Evolutionary conservation across 2,888 invertebrate species (phyloP), one percentile per base, ranked within the genome.

Genomic region (Oligia strigilis): DNA sequence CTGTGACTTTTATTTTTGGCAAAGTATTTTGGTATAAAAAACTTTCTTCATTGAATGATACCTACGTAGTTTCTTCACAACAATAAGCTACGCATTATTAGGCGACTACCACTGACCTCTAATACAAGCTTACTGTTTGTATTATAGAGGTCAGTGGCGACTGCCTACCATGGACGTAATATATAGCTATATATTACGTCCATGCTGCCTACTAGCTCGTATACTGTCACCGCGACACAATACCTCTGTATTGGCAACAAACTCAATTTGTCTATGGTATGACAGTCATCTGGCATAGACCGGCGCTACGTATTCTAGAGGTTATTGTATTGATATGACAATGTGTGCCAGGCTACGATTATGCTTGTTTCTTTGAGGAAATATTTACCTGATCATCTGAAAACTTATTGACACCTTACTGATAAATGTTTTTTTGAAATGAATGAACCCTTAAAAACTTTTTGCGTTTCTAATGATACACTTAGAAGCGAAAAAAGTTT

Each of bases 241-340:
- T 71, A 23, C 66, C 74, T 60, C 67, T 75, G 23, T 76, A 78
- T 82, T 70, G 70, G 17, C 71, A 52, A 75, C 67, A 55, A 70
- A 76, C 65, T 77, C 83, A 79, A 36, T 83, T 80, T 85, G 84
- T 86, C 84, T 76, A 67, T 69, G 71, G 46, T 43, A 29, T 49
- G 86, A 84, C 85, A 75, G 62, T 66, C 64, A 86, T 74, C 64
- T 40, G 40, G 65, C 64, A 52, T 62, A 66, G n/a, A 52, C 46
- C 49, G 49, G 14, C 23, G 79, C 23, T 55, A 36, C 49, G 58
- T 29, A 36, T 49, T 40, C n/a, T 46, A 46, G 13, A 46, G 46
- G n/a, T 64, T 46, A 80, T 55, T 80, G 64, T 71, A 19, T 46
- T 19, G n/a, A 60, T 58, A 52, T 23, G 78, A 43, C 55, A 29